Evolutionary conservation across 2,888 invertebrate genomes (phyloP).

Genomic region (Meghimatium bilineatum): DNA sequence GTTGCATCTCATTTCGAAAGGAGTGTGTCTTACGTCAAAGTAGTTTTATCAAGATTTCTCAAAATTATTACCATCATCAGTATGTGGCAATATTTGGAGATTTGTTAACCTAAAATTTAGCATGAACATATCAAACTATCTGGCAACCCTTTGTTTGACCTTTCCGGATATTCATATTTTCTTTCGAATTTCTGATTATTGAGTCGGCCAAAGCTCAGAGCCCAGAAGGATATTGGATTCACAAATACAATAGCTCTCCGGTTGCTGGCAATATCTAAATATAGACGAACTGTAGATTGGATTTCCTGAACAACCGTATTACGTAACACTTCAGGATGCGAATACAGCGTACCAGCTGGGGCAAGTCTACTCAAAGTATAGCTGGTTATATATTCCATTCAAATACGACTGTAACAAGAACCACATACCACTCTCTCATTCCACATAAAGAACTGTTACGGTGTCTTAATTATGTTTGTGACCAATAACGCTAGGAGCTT

Average conservation of each 20-base stretch:
- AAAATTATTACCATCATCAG: no score
- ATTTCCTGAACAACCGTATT: slow-evolving; percentile 6
- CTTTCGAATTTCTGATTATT: background rate
- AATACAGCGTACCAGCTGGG: background rate
- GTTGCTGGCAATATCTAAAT: background rate
- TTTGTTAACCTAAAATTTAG: no score
- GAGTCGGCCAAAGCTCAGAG: background rate
- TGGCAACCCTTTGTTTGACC: no score
- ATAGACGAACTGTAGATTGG: slow-evolving; percentile 23
- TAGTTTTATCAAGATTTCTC: no score
- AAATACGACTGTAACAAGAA: background rate
- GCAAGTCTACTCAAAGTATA: background rate
- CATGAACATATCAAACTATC: no score
- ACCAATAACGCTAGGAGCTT: background rate
- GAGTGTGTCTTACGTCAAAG: no score
- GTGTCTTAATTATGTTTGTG: background rate
- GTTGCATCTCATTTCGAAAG: no score
- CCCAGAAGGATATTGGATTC: slow-evolving; percentile 30
- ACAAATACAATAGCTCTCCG: slow-evolving; percentile 28
- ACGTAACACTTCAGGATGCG: slow-evolving; percentile 5
- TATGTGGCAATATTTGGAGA: no score
- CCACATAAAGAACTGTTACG: background rate
- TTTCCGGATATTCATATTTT: slow-evolving; percentile 12
- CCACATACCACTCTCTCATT: no score
- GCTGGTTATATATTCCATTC: background rate